phyloP scores from a whole-genome alignment of 2,113 vertebrate genomes.

The Microtus pennsylvanicus region DNA sequence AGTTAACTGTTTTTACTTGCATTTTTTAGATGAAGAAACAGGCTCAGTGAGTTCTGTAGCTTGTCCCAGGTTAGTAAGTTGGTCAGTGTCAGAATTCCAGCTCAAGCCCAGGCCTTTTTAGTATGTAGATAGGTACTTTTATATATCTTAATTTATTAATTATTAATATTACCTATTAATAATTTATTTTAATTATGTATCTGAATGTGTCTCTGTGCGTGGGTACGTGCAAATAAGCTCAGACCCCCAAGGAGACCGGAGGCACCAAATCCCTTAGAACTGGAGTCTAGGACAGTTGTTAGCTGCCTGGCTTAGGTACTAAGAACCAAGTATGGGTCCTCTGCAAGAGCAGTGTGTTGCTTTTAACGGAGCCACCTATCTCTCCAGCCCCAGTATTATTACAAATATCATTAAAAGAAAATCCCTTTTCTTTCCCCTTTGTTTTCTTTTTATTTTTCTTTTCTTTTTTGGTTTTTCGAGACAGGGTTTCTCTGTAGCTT shows the following conservation, averaged over 20 bases:
- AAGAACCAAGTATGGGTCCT: neutral
- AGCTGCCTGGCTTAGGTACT: neutral
- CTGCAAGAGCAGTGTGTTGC: neutral
- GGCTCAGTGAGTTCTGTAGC: slow-evolving; percentile 24
- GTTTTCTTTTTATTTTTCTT: neutral
- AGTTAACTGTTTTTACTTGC: neutral
- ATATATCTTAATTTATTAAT: neutral
- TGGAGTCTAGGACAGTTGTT: neutral
- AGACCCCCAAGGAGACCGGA: neutral
- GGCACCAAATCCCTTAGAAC: neutral
- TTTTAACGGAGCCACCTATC: neutral
- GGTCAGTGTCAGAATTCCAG: slow-evolving; percentile 4
- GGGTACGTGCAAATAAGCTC: neutral
- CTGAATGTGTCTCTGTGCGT: neutral
- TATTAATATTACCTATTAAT: too few relatives aligned
- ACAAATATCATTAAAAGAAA: neutral
- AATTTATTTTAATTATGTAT: neutral
- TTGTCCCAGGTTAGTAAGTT: neutral
- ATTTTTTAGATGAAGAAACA: neutral
- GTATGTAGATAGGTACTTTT: slow-evolving; percentile 30
- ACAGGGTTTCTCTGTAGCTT: too few relatives aligned
- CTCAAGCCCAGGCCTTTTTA: neutral
- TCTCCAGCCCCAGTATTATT: neutral
- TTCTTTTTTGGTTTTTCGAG: too few relatives aligned
- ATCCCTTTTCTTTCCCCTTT: neutral